Evolutionary conservation across 2,113 vertebrate species (phyloP), one percentile per base, ranked within the genome.

Genomic region (Neofelis nebulosa): DNA sequence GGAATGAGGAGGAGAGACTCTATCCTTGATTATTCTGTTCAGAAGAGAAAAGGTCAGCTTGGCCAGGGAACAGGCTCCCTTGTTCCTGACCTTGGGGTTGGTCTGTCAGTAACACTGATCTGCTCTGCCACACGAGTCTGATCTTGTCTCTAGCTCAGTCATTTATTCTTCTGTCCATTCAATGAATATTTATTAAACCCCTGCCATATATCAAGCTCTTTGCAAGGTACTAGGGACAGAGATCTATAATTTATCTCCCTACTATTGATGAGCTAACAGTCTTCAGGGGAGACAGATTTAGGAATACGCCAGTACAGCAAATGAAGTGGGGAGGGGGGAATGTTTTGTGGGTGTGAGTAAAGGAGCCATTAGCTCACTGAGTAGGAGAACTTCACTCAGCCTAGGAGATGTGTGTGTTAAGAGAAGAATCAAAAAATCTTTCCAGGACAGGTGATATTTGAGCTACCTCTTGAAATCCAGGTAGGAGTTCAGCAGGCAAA

Each of bases 111-210:
- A 81, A 33, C 71, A 92, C 52, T 31, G 65, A 92, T 89, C 82
- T 91, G 57, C 83, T 91, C 90, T 91, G 92, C 88, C 74, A 29
- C 57, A 9, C 0, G 29, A 96, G 16, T 65, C 87, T 90, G 68
- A 89, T 94, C 85, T 96, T 93, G 31, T 93, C 57, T 73, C 63
- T 45, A 61, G 63, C 36, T 52, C 80, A 31, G 90, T 78, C 78
- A 27, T 81, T 97, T 76, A 91, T 97, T 73, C 71, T 91, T 91
- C 81, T 85, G 66, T 55, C 19, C 81, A 79, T 45, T 79, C 68
- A 78, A 36, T 94, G 95, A 86, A 73, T 96, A 97, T 96, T 96
- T 96, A 91, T 97, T 96, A 92, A 95, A 90, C 79, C 90, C 91
- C 74, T 90, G 71, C 78, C n/a, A 85, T 96, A 80, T 84, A 94